Percentiles rank a stretch among this genome's conserved stretches.
Conservation (phyloP, 2,888 invertebrate genomes). For the Acheta domesticus region DNA sequence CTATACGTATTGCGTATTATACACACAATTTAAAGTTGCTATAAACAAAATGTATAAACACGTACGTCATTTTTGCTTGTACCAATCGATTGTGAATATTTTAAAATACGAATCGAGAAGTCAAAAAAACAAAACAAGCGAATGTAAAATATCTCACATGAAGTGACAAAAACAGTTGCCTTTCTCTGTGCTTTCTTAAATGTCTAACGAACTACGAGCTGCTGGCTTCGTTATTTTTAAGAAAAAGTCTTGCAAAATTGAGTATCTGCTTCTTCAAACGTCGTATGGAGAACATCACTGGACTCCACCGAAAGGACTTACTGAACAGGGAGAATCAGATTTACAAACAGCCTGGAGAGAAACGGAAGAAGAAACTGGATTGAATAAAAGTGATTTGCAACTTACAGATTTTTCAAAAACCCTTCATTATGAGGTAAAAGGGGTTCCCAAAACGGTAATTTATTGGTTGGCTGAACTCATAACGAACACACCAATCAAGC, state of each 20-base stretch:
- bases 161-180: too few relatives aligned
- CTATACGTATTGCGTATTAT: too few relatives aligned
- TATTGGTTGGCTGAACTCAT: slow-evolving; percentile 82
- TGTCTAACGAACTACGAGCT: slow-evolving; percentile 49
- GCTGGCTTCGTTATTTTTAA: slow-evolving; percentile 85
- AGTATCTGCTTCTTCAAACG: slow-evolving; percentile 80
- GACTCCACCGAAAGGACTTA: slow-evolving; percentile 95
- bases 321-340: slow-evolving; percentile 81
- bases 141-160: too few relatives aligned
- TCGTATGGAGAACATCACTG: slow-evolving; percentile 85
- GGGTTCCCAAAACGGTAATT: slow-evolving; percentile 65
- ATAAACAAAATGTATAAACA: too few relatives aligned
- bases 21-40: too few relatives aligned
- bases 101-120: too few relatives aligned
- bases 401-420: slow-evolving; percentile 53
- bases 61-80: too few relatives aligned
- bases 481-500: slow-evolving; percentile 58
- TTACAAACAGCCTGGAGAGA: slow-evolving; percentile 82
- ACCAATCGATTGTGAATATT: too few relatives aligned
- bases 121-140: too few relatives aligned
- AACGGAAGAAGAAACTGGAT: slow-evolving; percentile 84
- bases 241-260: slow-evolving; percentile 57
- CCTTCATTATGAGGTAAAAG: slow-evolving; percentile 59
- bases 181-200: not conserved
- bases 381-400: slow-evolving; percentile 58